Evolutionary conservation across 2,888 invertebrate genomes (phyloP), one percentile per base, ranked within the genome.

Genomic region (Microctonus aethiopoides): DNA sequence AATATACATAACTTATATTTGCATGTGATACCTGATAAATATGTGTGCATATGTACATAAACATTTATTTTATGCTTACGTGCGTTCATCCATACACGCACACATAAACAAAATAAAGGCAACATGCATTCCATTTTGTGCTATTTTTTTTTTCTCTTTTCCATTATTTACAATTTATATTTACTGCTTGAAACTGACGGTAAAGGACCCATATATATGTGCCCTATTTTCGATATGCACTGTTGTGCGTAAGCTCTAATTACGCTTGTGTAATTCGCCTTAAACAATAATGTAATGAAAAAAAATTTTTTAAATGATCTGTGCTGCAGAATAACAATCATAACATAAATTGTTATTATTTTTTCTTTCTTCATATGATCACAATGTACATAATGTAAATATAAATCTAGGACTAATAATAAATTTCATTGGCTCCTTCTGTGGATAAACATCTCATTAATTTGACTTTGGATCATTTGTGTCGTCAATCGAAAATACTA

Each of bases 1-100:
- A 75, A 77, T 76, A 73, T 75, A 78, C 74, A 75, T 72, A 75
- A 76, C 78, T 81, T 78, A 67, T 79, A 74, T 78, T 76, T 77
- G 75, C 74, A 76, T 76, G 75, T 79, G 77, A 52, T 78, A 78
- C 78, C 71, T 71, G 69, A 69, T 67, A 70, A 54, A 68, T 73
- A 7, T n/a, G n/a, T n/a, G 75, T 72, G 73, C 60, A 41, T 75
- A 70, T 75, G 46, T 75, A 71, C 70, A 75, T 71, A 71, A 65
- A 73, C 71, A 67, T 70, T 63, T 59, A 70, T 68, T 71, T 70
- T 72, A 61, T 73, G 74, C 72, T 75, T 70, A 20, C 52, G 65
- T 52, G 54, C 75, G 56, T 68, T 71, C 67, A n/a, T n/a, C n/a
- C n/a, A n/a, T n/a, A n/a, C n/a, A n/a, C n/a, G n/a, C n/a, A n/a